phyloP scores from a whole-genome alignment of 2,797 vertebrate genomes.

The Alcedo atthis region DNA sequence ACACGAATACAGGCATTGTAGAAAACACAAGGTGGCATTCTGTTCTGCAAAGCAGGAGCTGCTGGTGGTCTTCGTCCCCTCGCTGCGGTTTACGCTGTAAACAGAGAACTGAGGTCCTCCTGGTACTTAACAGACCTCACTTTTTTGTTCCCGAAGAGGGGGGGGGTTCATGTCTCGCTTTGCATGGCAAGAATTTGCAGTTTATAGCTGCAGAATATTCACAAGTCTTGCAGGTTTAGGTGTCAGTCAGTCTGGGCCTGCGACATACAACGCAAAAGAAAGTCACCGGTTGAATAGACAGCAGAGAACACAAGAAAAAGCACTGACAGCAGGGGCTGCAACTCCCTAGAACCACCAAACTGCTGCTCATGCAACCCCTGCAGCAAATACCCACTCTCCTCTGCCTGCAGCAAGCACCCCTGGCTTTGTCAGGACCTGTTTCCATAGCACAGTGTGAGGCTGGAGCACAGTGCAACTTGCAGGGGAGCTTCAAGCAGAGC shows the following conservation, averaged over 20 bases:
- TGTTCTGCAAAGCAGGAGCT: constrained; percentile 80
- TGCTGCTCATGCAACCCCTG: background rate
- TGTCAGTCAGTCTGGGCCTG: constrained; percentile 87
- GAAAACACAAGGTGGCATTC: constrained; percentile 73
- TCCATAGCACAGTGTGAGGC: accelerated
- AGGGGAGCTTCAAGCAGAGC: background rate
- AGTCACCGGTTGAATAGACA: constrained; percentile 81
- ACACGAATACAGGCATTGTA: constrained; percentile 79
- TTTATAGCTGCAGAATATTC: constrained; percentile 84
- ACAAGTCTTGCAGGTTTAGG: constrained; percentile 83
- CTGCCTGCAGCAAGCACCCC: background rate
- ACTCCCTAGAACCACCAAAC: background rate
- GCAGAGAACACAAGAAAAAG: background rate
- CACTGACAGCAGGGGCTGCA: background rate
- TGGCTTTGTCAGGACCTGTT: background rate
- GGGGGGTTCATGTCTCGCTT: constrained; percentile 79
- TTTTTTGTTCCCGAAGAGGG: constrained; percentile 79
- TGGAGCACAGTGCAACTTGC: background rate
- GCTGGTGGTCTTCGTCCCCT: constrained; percentile 83
- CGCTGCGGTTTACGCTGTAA: constrained; percentile 84
- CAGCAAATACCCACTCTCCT: background rate
- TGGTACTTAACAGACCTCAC: constrained; percentile 78
- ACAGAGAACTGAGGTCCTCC: constrained; percentile 81
- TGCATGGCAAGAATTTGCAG: constrained; percentile 83
- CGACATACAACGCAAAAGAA: constrained; percentile 84